Evolutionary conservation across 2,888 invertebrate species (phyloP).

Genomic region (Campoletis raptor): DNA sequence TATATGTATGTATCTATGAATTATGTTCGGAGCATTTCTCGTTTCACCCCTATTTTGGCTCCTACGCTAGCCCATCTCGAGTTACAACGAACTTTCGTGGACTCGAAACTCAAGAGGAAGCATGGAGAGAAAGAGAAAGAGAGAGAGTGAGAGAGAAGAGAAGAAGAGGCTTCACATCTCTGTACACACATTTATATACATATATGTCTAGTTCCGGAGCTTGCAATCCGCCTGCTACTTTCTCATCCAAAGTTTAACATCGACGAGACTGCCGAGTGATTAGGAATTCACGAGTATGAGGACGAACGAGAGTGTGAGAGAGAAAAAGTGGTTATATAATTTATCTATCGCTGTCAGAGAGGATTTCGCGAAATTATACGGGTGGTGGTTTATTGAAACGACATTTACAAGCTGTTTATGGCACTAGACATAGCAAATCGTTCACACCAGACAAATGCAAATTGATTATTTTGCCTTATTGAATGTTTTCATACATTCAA

Average conservation of each 20-base stretch:
- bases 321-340: slow-evolving; percentile 20
- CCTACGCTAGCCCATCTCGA: slow-evolving; percentile 40
- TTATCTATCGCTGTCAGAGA: slow-evolving; percentile 17
- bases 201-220: slow-evolving; percentile 13
- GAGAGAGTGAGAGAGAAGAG: slow-evolving; percentile 36
- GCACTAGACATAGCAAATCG: background rate
- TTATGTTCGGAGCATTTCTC: slow-evolving; percentile 40
- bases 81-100: slow-evolving; percentile 62
- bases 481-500: background rate
- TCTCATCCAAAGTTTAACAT: slow-evolving; percentile 56
- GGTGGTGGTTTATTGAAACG: background rate
- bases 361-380: background rate
- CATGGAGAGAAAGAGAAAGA: slow-evolving; percentile 30
- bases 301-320: slow-evolving; percentile 24
- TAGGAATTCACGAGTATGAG: slow-evolving; percentile 57
- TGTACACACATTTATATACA: background rate
- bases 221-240: slow-evolving; percentile 39
- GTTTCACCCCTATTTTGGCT: slow-evolving; percentile 42
- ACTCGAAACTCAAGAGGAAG: slow-evolving; percentile 50
- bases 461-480: background rate
- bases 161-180: background rate
- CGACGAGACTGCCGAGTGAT: slow-evolving; percentile 58
- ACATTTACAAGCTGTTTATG: background rate
- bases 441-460: background rate
- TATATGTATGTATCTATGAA: slow-evolving; percentile 3